Evolutionary conservation across 2,113 vertebrate genomes (phyloP).

Genomic region (Lanius collurio): DNA sequence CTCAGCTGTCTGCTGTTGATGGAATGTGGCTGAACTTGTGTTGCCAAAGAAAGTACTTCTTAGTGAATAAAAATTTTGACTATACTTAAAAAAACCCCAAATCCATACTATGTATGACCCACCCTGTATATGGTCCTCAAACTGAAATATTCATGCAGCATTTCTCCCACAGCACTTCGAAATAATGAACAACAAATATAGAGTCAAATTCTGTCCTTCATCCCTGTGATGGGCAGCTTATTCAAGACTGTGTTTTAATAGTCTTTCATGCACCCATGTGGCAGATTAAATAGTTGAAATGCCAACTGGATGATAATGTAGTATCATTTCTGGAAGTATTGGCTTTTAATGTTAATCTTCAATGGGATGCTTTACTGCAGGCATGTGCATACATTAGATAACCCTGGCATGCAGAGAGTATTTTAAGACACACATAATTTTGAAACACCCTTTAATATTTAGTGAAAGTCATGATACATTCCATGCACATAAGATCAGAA

Average conservation of each 20-base stretch:
- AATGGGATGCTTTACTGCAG: background rate
- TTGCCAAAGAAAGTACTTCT: background rate
- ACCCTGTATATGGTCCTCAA: background rate
- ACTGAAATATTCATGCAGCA: background rate
- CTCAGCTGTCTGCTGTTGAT: background rate
- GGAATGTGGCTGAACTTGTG: background rate
- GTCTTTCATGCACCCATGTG: background rate
- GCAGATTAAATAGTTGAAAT: slow-evolving; percentile 26
- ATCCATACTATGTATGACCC: background rate
- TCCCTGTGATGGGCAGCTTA: background rate
- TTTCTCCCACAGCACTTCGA: background rate
- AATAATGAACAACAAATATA: background rate
- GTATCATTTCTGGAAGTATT: slow-evolving; percentile 33
- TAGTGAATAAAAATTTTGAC: background rate
- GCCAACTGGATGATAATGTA: slow-evolving; percentile 22
- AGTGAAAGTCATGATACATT: slow-evolving; percentile 17
- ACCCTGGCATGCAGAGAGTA: slow-evolving; percentile 6
- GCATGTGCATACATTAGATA: slow-evolving; percentile 20
- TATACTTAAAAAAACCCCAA: background rate
- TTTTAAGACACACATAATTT: slow-evolving; percentile 34
- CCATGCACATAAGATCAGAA: slow-evolving; percentile 31
- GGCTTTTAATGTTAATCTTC: slow-evolving; percentile 44
- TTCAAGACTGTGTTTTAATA: background rate
- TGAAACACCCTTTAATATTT: slow-evolving; percentile 31
- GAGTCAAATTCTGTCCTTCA: background rate